Evolutionary conservation across 2,888 invertebrate genomes (phyloP), one percentile per base, ranked within the genome.

Genomic region (Malthinus seriepunctatus): DNA sequence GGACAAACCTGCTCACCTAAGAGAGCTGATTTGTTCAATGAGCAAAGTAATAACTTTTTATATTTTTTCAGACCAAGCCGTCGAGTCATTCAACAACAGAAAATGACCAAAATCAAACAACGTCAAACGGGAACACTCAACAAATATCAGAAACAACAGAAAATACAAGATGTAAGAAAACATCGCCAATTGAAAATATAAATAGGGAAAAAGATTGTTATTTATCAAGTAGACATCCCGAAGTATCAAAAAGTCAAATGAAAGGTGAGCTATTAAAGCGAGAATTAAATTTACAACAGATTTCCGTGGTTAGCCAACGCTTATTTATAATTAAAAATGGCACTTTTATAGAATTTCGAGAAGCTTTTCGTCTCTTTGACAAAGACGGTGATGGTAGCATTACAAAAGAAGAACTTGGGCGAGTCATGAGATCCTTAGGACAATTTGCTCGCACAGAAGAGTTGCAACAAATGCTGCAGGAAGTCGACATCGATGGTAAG

Each of bases 381-480:
- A 92, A 92, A 77, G 93, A 93, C 69, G 91, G 91, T 5, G 93
- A 93, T 68, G 93, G 93, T 1, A 91, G 89, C 63, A 93, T 93
- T 70, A 93, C 92, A 2, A 92, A 93, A 76, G 92, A 92, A 69
- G 93, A 93, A 73, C 82, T 93, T 58, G 92, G 93, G 0, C 83
- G 91, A 12, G 91, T 93, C 31, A 93, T 93, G 93, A 83, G 92
- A 51, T 91, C 91, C 63, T 79, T 93, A 59, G 93, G 93, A 0
- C 93, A 93, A 79, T 93, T 92, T 77, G 93, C 93, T 0, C 82
- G 93, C 39, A 91, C 91, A 23, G 93, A 93, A 76, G 93, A 93
- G 75, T 77, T 93, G 60, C 88, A 90, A 68, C 91, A 91, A 71
- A 93, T 93, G 93, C 80, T 93, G 49, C 88, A 89, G 69, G 92